Evolutionary conservation across 2,113 vertebrate genomes (phyloP), one percentile per base, ranked within the genome.

Genomic region (Procavia capensis): DNA sequence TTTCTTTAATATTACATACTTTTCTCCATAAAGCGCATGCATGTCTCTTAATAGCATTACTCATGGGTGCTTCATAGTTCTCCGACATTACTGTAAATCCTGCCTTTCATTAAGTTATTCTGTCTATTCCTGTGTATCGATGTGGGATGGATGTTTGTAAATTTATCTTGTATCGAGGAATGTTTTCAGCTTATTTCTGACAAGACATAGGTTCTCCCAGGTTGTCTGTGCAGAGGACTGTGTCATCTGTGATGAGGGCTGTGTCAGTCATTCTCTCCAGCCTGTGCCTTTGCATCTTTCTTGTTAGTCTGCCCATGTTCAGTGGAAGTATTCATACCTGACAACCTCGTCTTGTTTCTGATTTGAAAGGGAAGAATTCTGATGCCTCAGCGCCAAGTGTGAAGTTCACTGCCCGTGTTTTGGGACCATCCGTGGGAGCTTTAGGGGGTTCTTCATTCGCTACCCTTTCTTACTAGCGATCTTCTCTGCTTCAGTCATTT

Each of bases 211-310:
- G 39, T 86, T 82, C 76, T 68, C 86, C 34, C 5, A 57, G 59
- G 41, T 20, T 89, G 63, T 54, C 47, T 29, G 22, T 41, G 66
- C 47, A n/a, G 16, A 68, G 63, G 86, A 72, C 59, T 84, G 50
- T 76, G 34, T 63, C 90, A 63, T 86, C 94, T 72, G 31, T 82
- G 81, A n/a, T 82, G 75, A 86, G 78, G 61, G 82, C 78, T 47
- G 85, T 86, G 91, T 85, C 89, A 95, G 95, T 82, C 64, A 94
- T 93, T 92, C 92, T 83, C 61, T 76, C 95, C 90, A 75, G 36
- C 78, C 90, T 85, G 57, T 92, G 88, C 80, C 43, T 92, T 34
- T 78, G 89, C 41, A 76, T 74, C 84, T 94, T 88, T 78, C 86
- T 72, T 88, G 54, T 66, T 84, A 83, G 84, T 92, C 79, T 54